Base-by-base conservation (phyloP, 1,140 invertebrate genomes). In the Pseudobourletiella spinata region DNA sequence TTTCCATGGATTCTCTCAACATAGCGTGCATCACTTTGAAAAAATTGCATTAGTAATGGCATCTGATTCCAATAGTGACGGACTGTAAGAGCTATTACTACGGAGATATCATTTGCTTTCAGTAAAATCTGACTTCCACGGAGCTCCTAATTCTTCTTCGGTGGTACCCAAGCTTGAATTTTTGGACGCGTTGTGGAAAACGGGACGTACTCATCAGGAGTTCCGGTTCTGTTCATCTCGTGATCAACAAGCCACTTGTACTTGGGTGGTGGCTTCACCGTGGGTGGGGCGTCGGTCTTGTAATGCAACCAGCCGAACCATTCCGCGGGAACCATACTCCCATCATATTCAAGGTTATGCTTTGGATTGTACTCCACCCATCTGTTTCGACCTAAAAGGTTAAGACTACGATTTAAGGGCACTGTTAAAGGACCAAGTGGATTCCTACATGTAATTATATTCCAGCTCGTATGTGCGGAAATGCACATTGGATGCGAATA, bases 251-350 rank as follows among this genome's bases (percentile, higher is more conserved):
- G 86, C 94, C 94, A 98, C 29, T 67, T 70, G 52, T 70, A 67
- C 18, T 74, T 61, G 1, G 74, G 72, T 4, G 76, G 75, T 24
- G 76, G 73, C 28, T 72, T 67, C 46, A 35, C 32, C 35, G 76
- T 77, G 20, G 89, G 89, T n/a, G 82, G 81, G 24, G 83, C 76
- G 76, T 91, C 88, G 0, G 86, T 87, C 73, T 87, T 89, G 75
- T 91, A 88, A 73, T 90, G 87, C 54, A 92, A 73, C 89, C 89
- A 91, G 3, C 87, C 84, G 71, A 77, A 90, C 91, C 92, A 96
- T 79, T 95, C 91, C 39, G 91, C 78, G n/a, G 90, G 83, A 14
- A 95, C 81, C 81, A 95, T 89, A 70, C 89, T 91, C 1, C 82
- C 95, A 80, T 99, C 95, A 76, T 98, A 98, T 73, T 97, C 85